phyloP scores from a whole-genome alignment of 2,888 invertebrate species.

The Sympetrum striolatum region DNA sequence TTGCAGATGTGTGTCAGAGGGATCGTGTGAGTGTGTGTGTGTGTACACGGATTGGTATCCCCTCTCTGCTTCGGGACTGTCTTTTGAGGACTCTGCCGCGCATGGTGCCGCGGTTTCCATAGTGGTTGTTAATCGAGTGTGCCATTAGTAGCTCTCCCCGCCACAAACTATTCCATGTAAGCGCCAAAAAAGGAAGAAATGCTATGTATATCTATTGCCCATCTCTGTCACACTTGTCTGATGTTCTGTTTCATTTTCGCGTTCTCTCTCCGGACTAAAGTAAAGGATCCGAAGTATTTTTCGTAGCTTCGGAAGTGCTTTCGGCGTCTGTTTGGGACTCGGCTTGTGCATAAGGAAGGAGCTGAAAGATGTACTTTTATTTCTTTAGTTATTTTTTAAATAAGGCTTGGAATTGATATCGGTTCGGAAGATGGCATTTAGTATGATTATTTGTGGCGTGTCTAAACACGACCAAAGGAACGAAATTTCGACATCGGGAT shows the following conservation, averaged over 20 bases:
- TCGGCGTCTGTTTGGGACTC: not conserved
- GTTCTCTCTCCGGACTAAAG: not conserved
- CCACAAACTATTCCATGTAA: not conserved
- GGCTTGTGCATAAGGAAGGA: not conserved
- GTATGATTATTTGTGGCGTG: too few species aligned
- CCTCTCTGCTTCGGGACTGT: too few species aligned
- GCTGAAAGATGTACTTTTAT: not conserved
- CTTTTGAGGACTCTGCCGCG: too few species aligned
- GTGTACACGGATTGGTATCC: too few species aligned
- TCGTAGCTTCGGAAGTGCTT: not conserved
- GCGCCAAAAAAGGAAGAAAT: not conserved
- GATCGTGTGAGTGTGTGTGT: not conserved
- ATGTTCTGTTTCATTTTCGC: not conserved
- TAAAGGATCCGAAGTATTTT: not conserved
- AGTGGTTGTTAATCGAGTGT: constrained; percentile 3
- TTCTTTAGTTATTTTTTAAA: not conserved
- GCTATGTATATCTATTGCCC: not conserved
- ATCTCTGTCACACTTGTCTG: not conserved
- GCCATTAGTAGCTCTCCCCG: not conserved
- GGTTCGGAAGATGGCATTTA: too few species aligned
- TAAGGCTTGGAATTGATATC: too few species aligned
- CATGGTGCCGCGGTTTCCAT: not conserved
- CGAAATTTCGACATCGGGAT: too few species aligned
- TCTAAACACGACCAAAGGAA: too few species aligned
- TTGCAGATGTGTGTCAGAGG: too few species aligned